Base-by-base conservation (phyloP, 2,113 vertebrate species). In the Engystomops pustulosus region DNA sequence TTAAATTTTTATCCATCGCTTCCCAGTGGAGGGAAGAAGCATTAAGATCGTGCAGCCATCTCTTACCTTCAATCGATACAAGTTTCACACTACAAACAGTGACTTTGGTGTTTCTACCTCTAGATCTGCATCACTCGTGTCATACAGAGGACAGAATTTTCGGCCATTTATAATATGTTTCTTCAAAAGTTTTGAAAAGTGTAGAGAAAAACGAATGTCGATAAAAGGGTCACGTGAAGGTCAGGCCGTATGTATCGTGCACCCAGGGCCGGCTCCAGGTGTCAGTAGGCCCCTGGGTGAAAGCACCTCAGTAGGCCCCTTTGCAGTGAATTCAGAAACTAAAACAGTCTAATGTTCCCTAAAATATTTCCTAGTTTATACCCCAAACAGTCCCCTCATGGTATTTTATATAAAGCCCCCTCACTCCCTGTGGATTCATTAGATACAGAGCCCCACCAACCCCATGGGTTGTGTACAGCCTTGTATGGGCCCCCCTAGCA, bases 1-100 rank as follows among this genome's bases (percentile, higher is more conserved):
- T 82, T 72, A 82, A 72, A 58, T 7, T 82, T 82, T 82, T 60
- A 82, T 71, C 30, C 9, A n/a, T 71, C 27, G n/a, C 49, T 82
- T 82, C 49, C 80, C 67, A 60, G 69, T 41, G 80, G 80, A 58
- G 58, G 68, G 65, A 58, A 55, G 36, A 58, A 72, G 32, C 80
- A 81, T 81, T 81, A 71, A 71, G 67, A 3, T 0, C 27, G 67
- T 18, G 25, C 47, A 55, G 49, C 67, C 65, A 44, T 45, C 58
- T 45, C 32, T 82, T 70, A 55, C 49, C 34, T 71, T 30, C 34
- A 72, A 30, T 72, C 68, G 51, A 82, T 82, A 72, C 8, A 58
- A 58, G 55, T 72, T 58, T 58, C 47, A 45, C 49, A 38, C 47
- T 55, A 70, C 49, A 72, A 72, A 25, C 25, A 6, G 32, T 72